phyloP scores from a whole-genome alignment of 2,113 vertebrate genomes.

The Natator depressus region DNA sequence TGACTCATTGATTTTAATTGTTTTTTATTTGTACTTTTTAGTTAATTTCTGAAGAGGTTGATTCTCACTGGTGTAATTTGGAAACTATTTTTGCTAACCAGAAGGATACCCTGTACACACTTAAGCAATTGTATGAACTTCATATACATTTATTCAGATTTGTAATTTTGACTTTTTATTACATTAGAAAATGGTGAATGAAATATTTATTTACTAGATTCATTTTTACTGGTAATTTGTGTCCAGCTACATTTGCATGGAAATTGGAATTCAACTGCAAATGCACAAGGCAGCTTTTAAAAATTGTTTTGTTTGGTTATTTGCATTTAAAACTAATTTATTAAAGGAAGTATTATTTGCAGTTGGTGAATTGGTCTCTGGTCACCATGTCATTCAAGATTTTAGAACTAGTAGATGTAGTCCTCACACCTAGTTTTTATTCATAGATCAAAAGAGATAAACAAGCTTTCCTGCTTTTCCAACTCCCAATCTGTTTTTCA shows the following conservation, averaged over 20 bases:
- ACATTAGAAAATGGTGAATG: background rate
- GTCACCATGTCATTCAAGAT: background rate
- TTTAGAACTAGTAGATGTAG: background rate
- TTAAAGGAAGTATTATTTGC: background rate
- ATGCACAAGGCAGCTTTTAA: background rate
- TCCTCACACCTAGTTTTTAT: background rate
- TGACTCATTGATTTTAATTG: background rate
- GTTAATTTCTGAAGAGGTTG: background rate
- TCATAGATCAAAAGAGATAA: background rate
- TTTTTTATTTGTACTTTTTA: background rate
- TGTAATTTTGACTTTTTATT: background rate
- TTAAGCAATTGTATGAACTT: background rate
- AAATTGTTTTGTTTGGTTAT: background rate
- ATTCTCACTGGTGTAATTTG: background rate
- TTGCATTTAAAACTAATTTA: background rate
- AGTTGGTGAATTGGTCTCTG: background rate
- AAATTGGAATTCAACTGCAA: background rate
- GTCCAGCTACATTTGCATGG: background rate
- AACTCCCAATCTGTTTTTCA: background rate
- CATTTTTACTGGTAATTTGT: background rate
- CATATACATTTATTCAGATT: background rate
- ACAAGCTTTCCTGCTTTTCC: accelerated
- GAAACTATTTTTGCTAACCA: background rate
- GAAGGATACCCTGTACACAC: background rate
- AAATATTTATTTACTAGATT: background rate